These are phyloP conservation scores for Gymnocypris eckloni DNA, from an alignment of 2,797 vertebrate genomes.

Conservation along the genomic window DNA sequence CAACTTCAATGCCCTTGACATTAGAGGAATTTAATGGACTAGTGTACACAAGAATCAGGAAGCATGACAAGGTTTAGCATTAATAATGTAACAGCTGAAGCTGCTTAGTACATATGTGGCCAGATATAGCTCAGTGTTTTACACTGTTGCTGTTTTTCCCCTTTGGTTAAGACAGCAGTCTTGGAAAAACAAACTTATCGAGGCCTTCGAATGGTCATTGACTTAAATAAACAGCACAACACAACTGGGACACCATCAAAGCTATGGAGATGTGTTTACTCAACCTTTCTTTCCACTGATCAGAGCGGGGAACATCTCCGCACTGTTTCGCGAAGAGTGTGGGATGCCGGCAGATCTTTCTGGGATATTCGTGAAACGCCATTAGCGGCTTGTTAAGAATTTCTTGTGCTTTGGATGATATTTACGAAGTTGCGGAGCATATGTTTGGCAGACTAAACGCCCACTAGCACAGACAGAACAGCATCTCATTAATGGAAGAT, in stretches of 20 bases:
- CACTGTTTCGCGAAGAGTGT: background rate
- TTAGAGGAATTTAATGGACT: background rate
- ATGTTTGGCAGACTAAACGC: slow-evolving; percentile 33
- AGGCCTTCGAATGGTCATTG: slow-evolving; percentile 3
- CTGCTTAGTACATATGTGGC: background rate
- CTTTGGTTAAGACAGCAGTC: background rate
- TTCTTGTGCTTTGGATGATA: slow-evolving; percentile 23
- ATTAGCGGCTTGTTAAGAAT: slow-evolving; percentile 32
- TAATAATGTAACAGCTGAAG: slow-evolving; percentile 32
- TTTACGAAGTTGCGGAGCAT: slow-evolving; percentile 6
- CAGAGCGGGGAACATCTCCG: background rate
- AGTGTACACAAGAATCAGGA: slow-evolving; percentile 12
- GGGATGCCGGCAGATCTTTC: slow-evolving; percentile 20
- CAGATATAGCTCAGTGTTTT: slow-evolving; percentile 2
- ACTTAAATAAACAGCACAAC: slow-evolving; percentile 20
- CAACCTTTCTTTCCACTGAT: background rate
- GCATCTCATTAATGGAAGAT: slow-evolving; percentile 33
- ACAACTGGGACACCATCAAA: slow-evolving; percentile 14
- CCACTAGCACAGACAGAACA: slow-evolving; percentile 11
- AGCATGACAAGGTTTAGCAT: background rate
- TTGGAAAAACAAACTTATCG: background rate
- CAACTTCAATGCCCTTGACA: background rate
- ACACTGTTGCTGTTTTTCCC: background rate
- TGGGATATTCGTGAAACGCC: background rate
- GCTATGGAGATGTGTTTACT: slow-evolving; percentile 25